phyloP scores from a whole-genome alignment of 2,113 vertebrate species.

The Todiramphus chloris region DNA sequence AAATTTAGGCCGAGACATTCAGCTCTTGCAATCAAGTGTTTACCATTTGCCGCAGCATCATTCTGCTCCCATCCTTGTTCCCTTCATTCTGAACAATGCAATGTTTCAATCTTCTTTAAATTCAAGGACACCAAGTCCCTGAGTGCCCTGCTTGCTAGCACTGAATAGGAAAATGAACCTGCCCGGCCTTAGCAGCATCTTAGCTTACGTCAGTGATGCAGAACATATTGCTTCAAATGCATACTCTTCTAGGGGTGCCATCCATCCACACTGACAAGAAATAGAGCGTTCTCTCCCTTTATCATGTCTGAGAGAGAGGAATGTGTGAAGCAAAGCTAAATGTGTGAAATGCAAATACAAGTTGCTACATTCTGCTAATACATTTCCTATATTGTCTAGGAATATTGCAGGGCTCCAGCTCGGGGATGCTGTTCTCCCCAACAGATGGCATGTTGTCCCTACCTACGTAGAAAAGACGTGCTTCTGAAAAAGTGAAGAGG shows the following conservation, averaged over 20 bases:
- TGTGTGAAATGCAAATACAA: constrained; percentile 43
- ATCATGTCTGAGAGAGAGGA: constrained; percentile 54
- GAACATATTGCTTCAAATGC: constrained; percentile 50
- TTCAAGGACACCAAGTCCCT: constrained; percentile 49
- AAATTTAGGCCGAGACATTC: constrained; percentile 20
- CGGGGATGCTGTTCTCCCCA: background rate
- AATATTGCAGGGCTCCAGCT: background rate
- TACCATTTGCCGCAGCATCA: background rate
- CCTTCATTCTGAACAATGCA: constrained; percentile 36
- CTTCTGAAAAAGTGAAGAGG: background rate
- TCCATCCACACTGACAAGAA: constrained; percentile 56
- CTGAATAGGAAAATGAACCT: constrained; percentile 42
- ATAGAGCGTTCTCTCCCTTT: constrained; percentile 30
- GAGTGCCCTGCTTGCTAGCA: background rate
- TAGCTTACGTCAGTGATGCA: constrained; percentile 42
- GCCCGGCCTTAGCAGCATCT: constrained; percentile 18
- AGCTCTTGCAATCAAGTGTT: constrained; percentile 25
- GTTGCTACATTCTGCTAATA: background rate
- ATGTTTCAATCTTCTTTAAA: constrained; percentile 54
- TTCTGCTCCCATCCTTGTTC: background rate
- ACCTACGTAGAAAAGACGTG: background rate
- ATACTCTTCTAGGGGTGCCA: constrained; percentile 39
- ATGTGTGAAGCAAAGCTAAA: constrained; percentile 48
- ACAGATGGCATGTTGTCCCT: background rate
- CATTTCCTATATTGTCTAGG: background rate